Evolutionary conservation across 2,113 vertebrate genomes (phyloP), one percentile per base, ranked within the genome.

Genomic region (Procavia capensis): DNA sequence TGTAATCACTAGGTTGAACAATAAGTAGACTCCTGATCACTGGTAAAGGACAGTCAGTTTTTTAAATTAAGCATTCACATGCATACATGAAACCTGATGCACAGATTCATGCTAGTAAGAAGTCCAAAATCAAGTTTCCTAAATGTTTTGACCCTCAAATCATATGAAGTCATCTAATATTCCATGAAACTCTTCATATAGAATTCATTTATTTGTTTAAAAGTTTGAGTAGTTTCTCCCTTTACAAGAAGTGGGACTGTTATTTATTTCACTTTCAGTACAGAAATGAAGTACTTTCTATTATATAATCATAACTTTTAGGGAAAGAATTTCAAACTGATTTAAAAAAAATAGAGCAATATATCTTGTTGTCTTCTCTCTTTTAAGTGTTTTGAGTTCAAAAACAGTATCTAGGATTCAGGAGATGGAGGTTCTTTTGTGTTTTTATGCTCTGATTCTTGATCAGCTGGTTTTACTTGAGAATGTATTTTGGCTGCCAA

Each of bases 381-480:
- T 57, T 94, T 84, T 88, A 95, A 89, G 41, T 45, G 43, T 7
- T 97, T 92, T 94, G n/a, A 84, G 45, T 92, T 76, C 27, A 93
- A 95, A 92, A 78, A 57, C 3, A 76, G 16, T 22, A 39, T 22
- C 9, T 91, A n/a, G 19, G 34, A 88, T 85, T 92, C 17, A 54
- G 45, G 75, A 87, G 22, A 39, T 91, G n/a, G 45, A 81, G 31
- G 20, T 7, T 87, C 9, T 72, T 22, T 72, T 20, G 2, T 81
- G 25, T 85, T 94, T 80, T 39, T 90, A 36, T 91, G 8, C 50
- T 93, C 72, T 89, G 17, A 83, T 79, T 95, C 78, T 89, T 8
- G 4, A 57, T 93, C 61, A 94, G 25, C 34, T 97, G 85, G n/a
- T 94, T 95, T 54, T 88, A 82, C 66, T 86, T 95, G 95, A 96